These are phyloP conservation scores for Callorhinus ursinus DNA, from an alignment of 2,113 vertebrate species.

Conservation along the genomic window DNA sequence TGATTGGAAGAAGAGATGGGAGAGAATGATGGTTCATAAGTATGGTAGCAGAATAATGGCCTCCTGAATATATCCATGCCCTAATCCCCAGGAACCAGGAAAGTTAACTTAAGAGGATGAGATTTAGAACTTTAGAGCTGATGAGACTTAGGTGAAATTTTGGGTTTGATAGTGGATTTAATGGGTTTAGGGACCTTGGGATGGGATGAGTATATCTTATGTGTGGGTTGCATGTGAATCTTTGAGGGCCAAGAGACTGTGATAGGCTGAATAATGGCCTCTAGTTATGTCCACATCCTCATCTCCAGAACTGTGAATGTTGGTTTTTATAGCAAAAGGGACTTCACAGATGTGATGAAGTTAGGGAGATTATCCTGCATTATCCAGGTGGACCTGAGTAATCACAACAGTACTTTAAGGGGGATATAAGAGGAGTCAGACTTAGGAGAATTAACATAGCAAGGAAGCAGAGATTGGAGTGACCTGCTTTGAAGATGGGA, in stretches of 20 bases:
- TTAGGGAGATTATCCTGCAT: background rate
- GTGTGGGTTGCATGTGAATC: background rate
- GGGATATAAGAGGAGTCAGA: background rate
- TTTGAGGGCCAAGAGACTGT: background rate
- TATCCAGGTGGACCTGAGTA: background rate
- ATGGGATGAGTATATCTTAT: background rate
- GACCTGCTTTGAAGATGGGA: background rate
- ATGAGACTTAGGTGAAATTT: background rate
- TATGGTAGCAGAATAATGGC: background rate
- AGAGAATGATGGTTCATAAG: background rate
- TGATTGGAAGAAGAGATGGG: background rate
- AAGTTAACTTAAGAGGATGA: background rate
- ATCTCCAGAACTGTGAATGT: background rate
- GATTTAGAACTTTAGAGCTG: background rate
- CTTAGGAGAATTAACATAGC: background rate
- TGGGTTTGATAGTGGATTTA: background rate
- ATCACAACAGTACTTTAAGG: background rate
- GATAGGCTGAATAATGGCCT: background rate
- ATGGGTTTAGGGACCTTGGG: background rate
- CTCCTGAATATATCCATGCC: background rate
- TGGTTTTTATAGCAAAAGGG: background rate
- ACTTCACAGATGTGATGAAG: background rate
- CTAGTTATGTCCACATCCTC: background rate
- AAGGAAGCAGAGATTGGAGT: background rate
- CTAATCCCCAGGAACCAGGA: background rate